Percentiles rank a stretch among this genome's conserved stretches.
phyloP scores from a whole-genome alignment of 53 echinoderm and acorn worm species.

The Zoroaster sp. region DNA sequence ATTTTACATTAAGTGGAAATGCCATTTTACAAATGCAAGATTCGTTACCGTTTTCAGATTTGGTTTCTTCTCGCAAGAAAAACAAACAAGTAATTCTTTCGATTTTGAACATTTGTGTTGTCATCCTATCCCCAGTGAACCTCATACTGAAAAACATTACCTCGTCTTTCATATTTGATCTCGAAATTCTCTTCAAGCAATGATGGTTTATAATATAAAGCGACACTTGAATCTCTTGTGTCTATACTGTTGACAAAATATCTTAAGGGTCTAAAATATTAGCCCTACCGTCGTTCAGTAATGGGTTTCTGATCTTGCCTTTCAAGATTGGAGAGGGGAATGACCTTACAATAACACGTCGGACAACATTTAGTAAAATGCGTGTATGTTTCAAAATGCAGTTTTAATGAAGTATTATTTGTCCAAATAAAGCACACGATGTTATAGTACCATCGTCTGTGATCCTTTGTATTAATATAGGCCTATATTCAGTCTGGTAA shows the following conservation, averaged over 20 bases:
- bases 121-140: neutral
- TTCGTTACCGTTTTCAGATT: neutral
- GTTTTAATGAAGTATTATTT: too few relatives aligned
- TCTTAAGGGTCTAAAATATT: neutral
- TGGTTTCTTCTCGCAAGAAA: neutral
- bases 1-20: neutral
- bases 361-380: too few relatives aligned
- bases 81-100: neutral
- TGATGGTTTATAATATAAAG: neutral
- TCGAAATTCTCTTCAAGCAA: neutral
- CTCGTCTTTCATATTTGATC: neutral
- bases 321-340: neutral
- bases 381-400: too few relatives aligned
- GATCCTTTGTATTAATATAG: too few relatives aligned
- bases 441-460: too few relatives aligned
- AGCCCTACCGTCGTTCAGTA: neutral
- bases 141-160: neutral
- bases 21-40: neutral
- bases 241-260: neutral
- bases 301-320: neutral
- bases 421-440: too few relatives aligned
- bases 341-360: too few relatives aligned
- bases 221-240: neutral
- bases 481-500: too few relatives aligned
- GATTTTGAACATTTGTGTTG: too few relatives aligned